These are phyloP conservation scores for Metaphire vulgaris DNA, from an alignment of 1,140 invertebrate genomes.

Conservation along the genomic window DNA sequence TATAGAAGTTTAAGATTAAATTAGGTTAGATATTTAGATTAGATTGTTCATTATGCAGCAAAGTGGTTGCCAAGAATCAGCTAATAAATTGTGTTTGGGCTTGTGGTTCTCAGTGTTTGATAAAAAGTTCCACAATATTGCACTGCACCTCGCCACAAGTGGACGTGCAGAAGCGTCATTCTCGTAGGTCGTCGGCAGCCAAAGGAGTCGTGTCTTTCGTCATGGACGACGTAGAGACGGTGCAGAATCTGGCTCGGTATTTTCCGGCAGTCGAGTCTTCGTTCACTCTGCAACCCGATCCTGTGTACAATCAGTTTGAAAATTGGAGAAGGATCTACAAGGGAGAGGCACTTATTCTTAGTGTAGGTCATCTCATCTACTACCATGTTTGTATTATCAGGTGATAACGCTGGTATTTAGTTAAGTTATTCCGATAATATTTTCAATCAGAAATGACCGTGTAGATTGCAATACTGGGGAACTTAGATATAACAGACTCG, in stretches of 20 bases:
- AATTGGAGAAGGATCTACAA: conserved; percentile 72
- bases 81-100: too few species aligned
- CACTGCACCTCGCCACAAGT: not conserved
- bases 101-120: not conserved
- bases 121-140: not conserved
- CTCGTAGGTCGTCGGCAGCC: not conserved
- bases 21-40: too few species aligned
- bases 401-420: too few species aligned
- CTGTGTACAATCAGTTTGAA: conserved; percentile 78
- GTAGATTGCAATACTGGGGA: too few species aligned
- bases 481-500: too few species aligned
- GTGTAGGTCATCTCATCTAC: conserved; percentile 59
- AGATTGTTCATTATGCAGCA: too few species aligned
- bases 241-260: conserved; percentile 79
- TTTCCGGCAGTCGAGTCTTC: conserved; percentile 70
- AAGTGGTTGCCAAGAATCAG: too few species aligned
- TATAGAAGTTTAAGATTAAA: too few species aligned
- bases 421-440: too few species aligned
- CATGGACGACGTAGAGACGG: conserved; percentile 88
- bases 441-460: too few species aligned
- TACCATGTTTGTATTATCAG: too few species aligned
- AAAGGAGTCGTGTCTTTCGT: conserved; percentile 58
- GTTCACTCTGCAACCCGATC: conserved; percentile 84
- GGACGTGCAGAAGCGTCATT: not conserved
- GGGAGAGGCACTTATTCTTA: conserved; percentile 92